Evolutionary conservation across 2,888 invertebrate species (phyloP), one percentile per base, ranked within the genome.

Genomic region (Lacanobia oleracea): DNA sequence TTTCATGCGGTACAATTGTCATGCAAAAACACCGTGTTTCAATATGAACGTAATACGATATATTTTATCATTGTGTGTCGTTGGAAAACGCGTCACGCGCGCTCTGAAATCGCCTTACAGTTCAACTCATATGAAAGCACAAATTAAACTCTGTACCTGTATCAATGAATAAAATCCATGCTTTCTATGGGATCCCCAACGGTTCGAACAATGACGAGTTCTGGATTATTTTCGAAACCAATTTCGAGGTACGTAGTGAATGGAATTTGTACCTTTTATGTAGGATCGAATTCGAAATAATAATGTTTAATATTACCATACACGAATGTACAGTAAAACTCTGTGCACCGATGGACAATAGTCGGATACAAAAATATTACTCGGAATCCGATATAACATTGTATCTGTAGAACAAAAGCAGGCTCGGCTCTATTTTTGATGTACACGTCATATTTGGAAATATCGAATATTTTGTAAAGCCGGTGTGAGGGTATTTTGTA

Each of bases 171-270:
- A 33, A 66, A 74, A 60, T 63, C 70, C 69, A 79, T 79, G 72
- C 65, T 79, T 79, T 75, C 68, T 76, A 84, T 82, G 72, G 74
- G 21, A 59, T 71, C 73, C 62, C 51, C 64, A 64, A 72, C 74
- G 66, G 59, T 75, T 75, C 23, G 74, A 84, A 85, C 85, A 85
- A 84, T 79, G 67, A 68, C 72, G 74, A 68, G 57, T 61, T 67
- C 62, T 60, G 81, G 81, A 86, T 86, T 85, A 85, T 86, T 84
- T 85, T 84, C 68, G 81, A 73, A 76, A 82, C 78, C 80, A 80
- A 82, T 86, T 79, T 82, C 67, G 70, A 65, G 53, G 72, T 72
- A 48, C 71, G 71, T 66, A 63, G n/a, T 75, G 75, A 84, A 86
- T 83, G 77, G 78, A 79, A 81, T 81, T 81, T 81, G 85, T 78